These are phyloP conservation scores for Eristalis pertinax DNA, from an alignment of 2,888 invertebrate genomes.

Conservation along the genomic window DNA sequence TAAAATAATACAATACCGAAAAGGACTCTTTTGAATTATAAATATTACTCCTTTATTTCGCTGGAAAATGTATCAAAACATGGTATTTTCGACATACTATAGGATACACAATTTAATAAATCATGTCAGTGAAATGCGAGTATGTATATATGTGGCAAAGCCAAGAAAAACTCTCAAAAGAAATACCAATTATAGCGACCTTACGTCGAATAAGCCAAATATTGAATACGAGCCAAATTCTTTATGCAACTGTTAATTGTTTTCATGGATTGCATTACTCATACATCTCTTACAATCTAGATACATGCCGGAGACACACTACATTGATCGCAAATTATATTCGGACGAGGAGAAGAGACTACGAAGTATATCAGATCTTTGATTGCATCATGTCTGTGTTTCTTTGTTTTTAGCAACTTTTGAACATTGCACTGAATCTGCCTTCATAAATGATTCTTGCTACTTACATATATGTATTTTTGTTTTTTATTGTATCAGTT, in stretches of 20 bases:
- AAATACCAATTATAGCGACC: no score
- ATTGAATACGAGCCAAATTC: not conserved
- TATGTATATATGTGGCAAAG: no score
- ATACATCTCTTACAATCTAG: constrained; percentile 1
- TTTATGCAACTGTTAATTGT: not conserved
- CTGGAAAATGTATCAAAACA: no score
- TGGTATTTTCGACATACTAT: no score
- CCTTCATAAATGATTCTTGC: not conserved
- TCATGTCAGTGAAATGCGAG: no score
- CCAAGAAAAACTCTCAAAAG: no score
- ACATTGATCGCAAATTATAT: constrained; percentile 71
- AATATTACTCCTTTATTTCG: no score
- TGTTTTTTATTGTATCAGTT: not conserved
- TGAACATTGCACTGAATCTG: constrained; percentile 4
- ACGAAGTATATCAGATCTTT: not conserved
- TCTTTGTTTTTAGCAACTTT: constrained; percentile 6
- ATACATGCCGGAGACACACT: constrained; percentile 72
- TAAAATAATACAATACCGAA: no score
- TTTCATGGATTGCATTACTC: constrained; percentile 2
- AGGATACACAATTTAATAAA: no score
- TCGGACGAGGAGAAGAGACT: constrained; percentile 4
- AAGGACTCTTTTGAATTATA: no score
- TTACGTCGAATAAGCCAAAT: not conserved
- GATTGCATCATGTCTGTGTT: constrained; percentile 1
- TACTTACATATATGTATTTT: not conserved